These are phyloP conservation scores for Seira ritae DNA, from an alignment of 2,888 invertebrate species.

Conservation along the genomic window DNA sequence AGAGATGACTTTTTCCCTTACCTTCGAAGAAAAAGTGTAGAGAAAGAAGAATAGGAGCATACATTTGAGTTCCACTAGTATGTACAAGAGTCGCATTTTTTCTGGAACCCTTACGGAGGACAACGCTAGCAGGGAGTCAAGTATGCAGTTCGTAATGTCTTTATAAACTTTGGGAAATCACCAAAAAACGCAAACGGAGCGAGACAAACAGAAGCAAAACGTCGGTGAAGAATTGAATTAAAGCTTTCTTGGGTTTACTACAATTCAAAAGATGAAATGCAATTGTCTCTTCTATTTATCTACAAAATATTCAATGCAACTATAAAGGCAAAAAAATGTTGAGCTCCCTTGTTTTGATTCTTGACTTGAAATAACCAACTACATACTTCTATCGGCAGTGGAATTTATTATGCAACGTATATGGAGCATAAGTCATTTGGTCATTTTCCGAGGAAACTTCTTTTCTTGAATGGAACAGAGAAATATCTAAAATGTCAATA, in stretches of 20 bases:
- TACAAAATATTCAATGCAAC: no score
- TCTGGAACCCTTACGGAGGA: conserved; percentile 60
- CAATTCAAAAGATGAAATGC: not conserved
- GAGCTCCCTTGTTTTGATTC: no score
- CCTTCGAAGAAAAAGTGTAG: conserved; percentile 23
- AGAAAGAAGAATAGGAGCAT: conserved; percentile 5
- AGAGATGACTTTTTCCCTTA: conserved; percentile 45
- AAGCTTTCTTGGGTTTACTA: not conserved
- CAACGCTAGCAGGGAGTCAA: conserved; percentile 58
- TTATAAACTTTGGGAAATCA: not conserved
- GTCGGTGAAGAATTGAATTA: not conserved
- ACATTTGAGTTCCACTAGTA: conserved; percentile 29
- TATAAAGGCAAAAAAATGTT: no score
- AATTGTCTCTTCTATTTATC: not conserved
- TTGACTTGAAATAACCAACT: no score
- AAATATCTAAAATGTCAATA: conserved; percentile 59
- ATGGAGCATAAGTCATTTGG: conserved; percentile 62
- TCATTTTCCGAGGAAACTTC: conserved; percentile 39
- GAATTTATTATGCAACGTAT: conserved; percentile 47
- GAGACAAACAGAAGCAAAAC: not conserved
- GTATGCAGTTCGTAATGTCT: not conserved
- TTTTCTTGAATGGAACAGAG: conserved; percentile 11
- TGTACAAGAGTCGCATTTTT: conserved; percentile 32
- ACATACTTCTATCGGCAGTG: no score
- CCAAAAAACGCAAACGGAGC: not conserved